Conservation (phyloP, 2,113 vertebrate genomes). For the Tyto alba region DNA sequence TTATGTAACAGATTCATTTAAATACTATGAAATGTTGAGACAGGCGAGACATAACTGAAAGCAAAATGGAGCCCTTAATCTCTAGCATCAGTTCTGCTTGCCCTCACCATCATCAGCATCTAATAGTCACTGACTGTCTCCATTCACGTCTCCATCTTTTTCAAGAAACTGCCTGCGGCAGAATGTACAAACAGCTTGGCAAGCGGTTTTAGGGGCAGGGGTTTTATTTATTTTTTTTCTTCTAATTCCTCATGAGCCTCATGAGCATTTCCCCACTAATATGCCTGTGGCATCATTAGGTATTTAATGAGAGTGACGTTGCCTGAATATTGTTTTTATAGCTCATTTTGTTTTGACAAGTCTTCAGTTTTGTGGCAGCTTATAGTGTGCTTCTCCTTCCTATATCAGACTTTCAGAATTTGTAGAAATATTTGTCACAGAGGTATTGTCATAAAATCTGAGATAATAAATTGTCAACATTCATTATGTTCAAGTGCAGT, state of each 20-base stretch:
- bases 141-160: constrained; percentile 27
- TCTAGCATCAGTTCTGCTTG: constrained; percentile 18
- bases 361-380: neutral
- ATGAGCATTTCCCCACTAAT: constrained; percentile 25
- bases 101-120: neutral
- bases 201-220: neutral
- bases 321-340: constrained; percentile 21
- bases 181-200: constrained; percentile 34
- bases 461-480: constrained; percentile 12
- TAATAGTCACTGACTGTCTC: constrained; percentile 34
- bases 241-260: constrained; percentile 12
- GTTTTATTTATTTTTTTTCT: neutral
- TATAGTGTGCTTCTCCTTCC: neutral
- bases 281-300: constrained; percentile 59
- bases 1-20: constrained; percentile 34
- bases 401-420: neutral
- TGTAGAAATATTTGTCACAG: neutral
- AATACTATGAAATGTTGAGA: constrained; percentile 24
- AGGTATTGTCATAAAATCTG: constrained; percentile 6
- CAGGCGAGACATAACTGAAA: neutral
- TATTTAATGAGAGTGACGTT: constrained; percentile 55
- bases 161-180: constrained; percentile 42
- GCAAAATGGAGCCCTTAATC: constrained; percentile 35
- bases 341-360: constrained; percentile 49
- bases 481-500: neutral